Conservation (phyloP, 1,140 invertebrate genomes). For the Drosophila subpulchrella region DNA sequence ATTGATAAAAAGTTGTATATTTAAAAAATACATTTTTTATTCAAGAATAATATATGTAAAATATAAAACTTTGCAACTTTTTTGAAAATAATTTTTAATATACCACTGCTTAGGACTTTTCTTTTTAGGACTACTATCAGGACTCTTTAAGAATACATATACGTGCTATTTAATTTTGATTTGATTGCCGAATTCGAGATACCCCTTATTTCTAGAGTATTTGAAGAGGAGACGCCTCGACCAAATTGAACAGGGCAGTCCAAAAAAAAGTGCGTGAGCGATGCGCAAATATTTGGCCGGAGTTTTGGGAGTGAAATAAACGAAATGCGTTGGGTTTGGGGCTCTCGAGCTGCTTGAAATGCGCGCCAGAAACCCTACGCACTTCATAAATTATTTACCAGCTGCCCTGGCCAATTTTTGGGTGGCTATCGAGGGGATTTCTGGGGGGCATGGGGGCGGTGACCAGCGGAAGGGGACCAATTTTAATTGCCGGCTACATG, state of each 20-base stretch:
- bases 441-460: neutral
- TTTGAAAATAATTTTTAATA: no score
- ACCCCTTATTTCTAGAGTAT: constrained; percentile 3
- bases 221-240: neutral
- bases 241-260: constrained; percentile 6
- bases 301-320: constrained; percentile 16
- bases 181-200: neutral
- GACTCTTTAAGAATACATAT: no score
- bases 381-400: constrained; percentile 82
- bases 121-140: no score
- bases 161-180: no score
- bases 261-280: constrained; percentile 67
- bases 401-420: constrained; percentile 52
- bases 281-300: constrained; percentile 48
- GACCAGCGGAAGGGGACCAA: constrained; percentile 52
- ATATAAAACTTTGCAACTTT: no score
- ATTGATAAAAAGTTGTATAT: no score
- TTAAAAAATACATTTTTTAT: no score
- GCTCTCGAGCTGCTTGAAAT: constrained; percentile 64
- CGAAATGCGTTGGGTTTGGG: constrained; percentile 13
- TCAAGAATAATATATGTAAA: no score
- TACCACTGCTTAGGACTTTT: no score
- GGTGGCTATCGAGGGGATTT: neutral
- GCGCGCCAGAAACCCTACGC: constrained; percentile 72
- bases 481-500: constrained; percentile 77